A percentile compares a stretch with the other conserved stretches of the same genome.
phyloP scores from a whole-genome alignment of 2,888 invertebrate species.

The Chrysolina oricalcia region DNA sequence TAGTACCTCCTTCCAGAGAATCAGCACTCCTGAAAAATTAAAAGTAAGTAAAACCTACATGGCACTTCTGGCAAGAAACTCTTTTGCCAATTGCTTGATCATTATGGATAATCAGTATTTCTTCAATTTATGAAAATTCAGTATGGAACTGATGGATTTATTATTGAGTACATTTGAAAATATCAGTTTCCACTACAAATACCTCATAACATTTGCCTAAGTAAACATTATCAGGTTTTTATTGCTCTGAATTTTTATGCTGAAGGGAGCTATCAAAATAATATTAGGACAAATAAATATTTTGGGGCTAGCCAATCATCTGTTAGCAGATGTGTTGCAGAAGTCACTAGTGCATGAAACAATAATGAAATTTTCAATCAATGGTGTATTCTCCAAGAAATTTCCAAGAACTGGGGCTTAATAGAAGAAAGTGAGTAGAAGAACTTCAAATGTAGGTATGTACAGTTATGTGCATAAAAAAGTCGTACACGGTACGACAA shows the following conservation, averaged over 20 bases:
- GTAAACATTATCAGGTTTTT: neutral
- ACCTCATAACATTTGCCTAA: neutral
- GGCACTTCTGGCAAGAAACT: neutral
- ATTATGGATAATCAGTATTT: neutral
- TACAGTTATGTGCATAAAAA: no score
- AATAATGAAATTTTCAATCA: constrained; percentile 26
- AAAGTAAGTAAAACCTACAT: no score
- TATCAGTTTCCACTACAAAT: constrained; percentile 4
- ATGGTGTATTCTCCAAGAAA: constrained; percentile 22
- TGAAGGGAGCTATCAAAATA: constrained; percentile 12
- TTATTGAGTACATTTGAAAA: constrained; percentile 19
- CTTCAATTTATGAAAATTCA: neutral
- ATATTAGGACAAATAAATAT: constrained; percentile 13
- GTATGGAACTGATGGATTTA: constrained; percentile 9
- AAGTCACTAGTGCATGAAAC: no score
- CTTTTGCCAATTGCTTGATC: neutral
- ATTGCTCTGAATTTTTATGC: constrained; percentile 12
- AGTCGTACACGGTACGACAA: no score
- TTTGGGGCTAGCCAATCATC: neutral
- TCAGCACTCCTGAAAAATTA: no score
- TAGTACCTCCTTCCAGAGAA: no score
- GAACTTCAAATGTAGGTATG: constrained; percentile 8
- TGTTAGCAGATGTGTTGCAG: no score
- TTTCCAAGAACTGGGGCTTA: constrained; percentile 10
- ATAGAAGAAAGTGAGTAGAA: constrained; percentile 13